Evolutionary conservation across 2,113 vertebrate species (phyloP).

Genomic region (Emydura subglobosa): DNA sequence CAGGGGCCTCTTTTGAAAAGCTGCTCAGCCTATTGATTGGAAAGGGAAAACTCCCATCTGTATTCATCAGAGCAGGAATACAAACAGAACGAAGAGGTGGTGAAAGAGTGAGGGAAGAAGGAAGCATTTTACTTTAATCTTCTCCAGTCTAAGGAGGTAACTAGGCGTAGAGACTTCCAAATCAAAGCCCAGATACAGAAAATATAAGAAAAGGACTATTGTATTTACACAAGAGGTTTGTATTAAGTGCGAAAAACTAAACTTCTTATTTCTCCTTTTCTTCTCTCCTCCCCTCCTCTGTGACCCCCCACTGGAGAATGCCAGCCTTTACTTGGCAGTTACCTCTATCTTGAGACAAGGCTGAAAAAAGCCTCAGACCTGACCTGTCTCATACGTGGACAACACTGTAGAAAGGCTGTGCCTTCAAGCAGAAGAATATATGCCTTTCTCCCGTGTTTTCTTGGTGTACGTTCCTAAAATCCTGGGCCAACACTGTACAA

Average conservation of each 20-base stretch:
- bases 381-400: neutral
- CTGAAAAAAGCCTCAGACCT: neutral
- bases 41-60: neutral
- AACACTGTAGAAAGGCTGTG: slow-evolving; percentile 45
- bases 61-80: neutral
- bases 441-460: neutral
- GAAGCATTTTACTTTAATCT: neutral
- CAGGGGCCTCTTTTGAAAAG: neutral
- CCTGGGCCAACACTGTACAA: neutral
- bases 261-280: slow-evolving; percentile 44
- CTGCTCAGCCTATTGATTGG: neutral
- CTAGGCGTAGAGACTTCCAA: neutral
- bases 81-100: neutral
- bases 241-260: slow-evolving; percentile 10
- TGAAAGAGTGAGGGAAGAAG: neutral
- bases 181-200: neutral
- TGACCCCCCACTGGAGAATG: neutral
- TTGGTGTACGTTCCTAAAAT: neutral
- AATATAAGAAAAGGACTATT: neutral
- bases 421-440: neutral
- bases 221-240: neutral
- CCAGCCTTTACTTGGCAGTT: slow-evolving; percentile 42
- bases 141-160: neutral
- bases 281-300: neutral
- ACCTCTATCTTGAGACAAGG: slow-evolving; percentile 41